Evolutionary conservation across 2,888 invertebrate species (phyloP), one percentile per base, ranked within the genome.

Genomic region (Chirona hameri): DNA sequence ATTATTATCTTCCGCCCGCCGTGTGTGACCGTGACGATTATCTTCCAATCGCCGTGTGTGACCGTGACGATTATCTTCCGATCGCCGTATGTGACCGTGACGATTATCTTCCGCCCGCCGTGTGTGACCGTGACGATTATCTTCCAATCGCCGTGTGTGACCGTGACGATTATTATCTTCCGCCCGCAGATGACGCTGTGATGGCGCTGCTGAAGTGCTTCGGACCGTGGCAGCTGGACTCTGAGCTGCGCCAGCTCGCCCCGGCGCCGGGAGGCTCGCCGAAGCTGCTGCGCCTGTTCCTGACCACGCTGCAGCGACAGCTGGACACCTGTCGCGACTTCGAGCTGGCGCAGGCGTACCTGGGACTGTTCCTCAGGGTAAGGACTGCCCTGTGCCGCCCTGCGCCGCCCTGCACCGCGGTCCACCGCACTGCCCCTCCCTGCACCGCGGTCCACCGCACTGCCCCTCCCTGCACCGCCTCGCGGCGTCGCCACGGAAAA

Each of bases 261-360:
- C 92, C 94, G 0, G 93, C 94, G 83, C 90, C 90, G 0, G 94
- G 93, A 10, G 95, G 94, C 0, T 92, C 93, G 0, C 86, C 91
- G 12, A 89, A 91, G 52, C 89, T 95, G 0, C 91, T 98, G 92
- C 88, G 91, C 57, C 92, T 93, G 85, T 98, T 97, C 89, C 88
- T 98, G 82, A 90, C 91, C 86, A 91, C 95, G 89, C 88, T 97
- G 39, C 89, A 91, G 83, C 89, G 89, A 83, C 92, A 94, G 90
- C 90, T 98, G 65, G 90, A 91, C 85, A 92, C 92, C 3, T 95
- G 94, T 86, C 91, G 88, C 84, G 92, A 97, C 89, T 98, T 96
- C 88, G 98, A 99, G 89, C 89, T 98, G 83, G 93, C 93, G 0
- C 95, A 98, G 87, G 93, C 97, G 0, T 98, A 97, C 89, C 90